Evolutionary conservation across 2,113 vertebrate species (phyloP), one percentile per base, ranked within the genome.

Genomic region (Jacana jacana): DNA sequence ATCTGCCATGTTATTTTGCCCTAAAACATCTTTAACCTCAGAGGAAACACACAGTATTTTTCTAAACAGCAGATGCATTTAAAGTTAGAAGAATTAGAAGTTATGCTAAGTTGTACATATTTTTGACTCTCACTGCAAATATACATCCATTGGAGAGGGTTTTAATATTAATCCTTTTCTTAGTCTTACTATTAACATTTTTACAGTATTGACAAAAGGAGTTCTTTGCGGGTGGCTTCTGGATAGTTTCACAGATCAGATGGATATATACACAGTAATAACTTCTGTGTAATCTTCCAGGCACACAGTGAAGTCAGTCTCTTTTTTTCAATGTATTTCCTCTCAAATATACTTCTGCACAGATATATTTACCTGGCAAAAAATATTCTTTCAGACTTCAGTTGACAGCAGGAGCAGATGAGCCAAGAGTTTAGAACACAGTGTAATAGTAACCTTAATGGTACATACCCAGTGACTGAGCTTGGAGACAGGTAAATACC

Each of bases 221-320:
- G 17, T 33, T 24, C 19, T 88, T 51, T 42, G 27, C 3, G 3
- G 5, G 35, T 39, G 19, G 1, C 44, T 85, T 49, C 27, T 49
- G 11, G 9, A 4, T 60, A 16, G 4, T 46, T 91, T 61, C n/a
- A 15, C 27, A 5, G 27, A 9, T 35, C 49, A 52, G 4, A 37
- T 40, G 14, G 19, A n/a, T 48, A 7, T 5, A 54, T 54, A 54
- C 27, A 15, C 14, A 52, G 10, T 52, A 28, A 28, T 17, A 28
- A 28, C 27, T 52, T 52, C 51, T 16, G 51, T 30, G 17, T 52
- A 54, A 30, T 54, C 52, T 30, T 54, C 28, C 52, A 30, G 52
- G 14, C 23, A 52, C 30, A 10, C 25, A 54, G 8, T 2, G 4
- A 58, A 49, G 24, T 28, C 4, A 1, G 31, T 3, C 2, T 51